Evolutionary conservation across 2,797 vertebrate genomes (phyloP).

Genomic region (Poecile montanus): DNA sequence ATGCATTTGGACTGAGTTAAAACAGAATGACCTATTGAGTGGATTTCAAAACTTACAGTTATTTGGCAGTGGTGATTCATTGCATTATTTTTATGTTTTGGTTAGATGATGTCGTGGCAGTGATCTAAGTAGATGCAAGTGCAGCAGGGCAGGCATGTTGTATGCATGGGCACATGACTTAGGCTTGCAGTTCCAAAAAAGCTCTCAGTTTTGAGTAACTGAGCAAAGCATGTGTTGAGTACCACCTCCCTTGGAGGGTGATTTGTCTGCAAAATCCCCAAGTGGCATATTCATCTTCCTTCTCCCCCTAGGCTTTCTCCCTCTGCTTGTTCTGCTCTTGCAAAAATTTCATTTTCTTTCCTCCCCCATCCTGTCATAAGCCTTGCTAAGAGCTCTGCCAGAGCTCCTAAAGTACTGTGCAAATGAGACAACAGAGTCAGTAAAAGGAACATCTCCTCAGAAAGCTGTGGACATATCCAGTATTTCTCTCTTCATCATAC

Average conservation of each 20-base stretch:
- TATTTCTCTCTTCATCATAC: background rate
- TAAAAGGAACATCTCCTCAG: background rate
- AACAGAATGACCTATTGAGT: background rate
- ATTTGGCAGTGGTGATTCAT: background rate
- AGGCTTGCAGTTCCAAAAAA: background rate
- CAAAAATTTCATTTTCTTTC: background rate
- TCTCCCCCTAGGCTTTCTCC: background rate
- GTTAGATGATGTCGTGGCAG: background rate
- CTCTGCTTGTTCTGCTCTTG: background rate
- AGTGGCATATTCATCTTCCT: fast-evolving
- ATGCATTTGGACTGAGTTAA: background rate
- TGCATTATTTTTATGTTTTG: background rate
- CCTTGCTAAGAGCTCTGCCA: background rate
- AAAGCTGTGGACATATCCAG: background rate
- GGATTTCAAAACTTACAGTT: background rate
- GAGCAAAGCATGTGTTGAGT: background rate
- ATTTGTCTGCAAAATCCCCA: background rate
- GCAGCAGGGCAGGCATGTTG: background rate
- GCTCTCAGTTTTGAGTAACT: background rate
- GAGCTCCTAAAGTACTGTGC: background rate
- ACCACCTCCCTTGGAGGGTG: background rate
- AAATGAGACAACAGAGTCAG: background rate
- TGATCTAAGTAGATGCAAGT: background rate
- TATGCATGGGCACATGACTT: background rate
- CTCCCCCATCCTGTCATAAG: background rate